Evolutionary conservation across 2,113 vertebrate species (phyloP).

Genomic region (Corythaixoides concolor): DNA sequence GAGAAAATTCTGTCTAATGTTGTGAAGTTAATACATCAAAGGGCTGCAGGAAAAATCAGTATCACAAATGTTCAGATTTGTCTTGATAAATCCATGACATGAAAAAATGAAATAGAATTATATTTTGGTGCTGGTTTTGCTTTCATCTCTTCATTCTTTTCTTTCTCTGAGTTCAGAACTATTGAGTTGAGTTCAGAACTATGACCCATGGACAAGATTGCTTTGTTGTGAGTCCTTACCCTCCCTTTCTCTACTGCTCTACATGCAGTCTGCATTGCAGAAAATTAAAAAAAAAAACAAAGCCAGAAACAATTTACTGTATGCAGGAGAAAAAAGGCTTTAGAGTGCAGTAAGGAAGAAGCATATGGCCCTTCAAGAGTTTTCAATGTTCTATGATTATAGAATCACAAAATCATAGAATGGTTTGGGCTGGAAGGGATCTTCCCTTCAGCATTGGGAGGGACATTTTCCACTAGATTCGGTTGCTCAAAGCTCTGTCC

Average conservation of each 20-base stretch:
- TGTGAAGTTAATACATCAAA: neutral
- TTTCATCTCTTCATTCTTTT: neutral
- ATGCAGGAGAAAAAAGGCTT: neutral
- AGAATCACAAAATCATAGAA: too few species aligned
- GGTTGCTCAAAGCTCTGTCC: accelerated
- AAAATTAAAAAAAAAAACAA: neutral
- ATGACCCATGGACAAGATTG: neutral
- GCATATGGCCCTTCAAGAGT: neutral
- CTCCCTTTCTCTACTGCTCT: neutral
- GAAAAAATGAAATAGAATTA: neutral
- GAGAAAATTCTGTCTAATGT: neutral
- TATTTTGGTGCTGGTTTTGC: neutral
- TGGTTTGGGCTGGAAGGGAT: neutral
- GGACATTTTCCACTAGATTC: neutral
- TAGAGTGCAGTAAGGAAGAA: neutral
- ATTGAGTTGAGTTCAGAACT: neutral
- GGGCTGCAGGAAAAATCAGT: neutral
- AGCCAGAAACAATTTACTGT: neutral
- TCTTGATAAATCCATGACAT: neutral
- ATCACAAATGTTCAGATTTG: neutral
- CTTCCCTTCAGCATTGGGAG: neutral
- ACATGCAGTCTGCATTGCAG: neutral
- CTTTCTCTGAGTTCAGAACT: neutral
- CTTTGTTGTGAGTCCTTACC: neutral
- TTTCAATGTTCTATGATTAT: neutral